These are phyloP conservation scores for Sthenelais limicola DNA, from an alignment of 2,888 invertebrate species.

Conservation along the genomic window DNA sequence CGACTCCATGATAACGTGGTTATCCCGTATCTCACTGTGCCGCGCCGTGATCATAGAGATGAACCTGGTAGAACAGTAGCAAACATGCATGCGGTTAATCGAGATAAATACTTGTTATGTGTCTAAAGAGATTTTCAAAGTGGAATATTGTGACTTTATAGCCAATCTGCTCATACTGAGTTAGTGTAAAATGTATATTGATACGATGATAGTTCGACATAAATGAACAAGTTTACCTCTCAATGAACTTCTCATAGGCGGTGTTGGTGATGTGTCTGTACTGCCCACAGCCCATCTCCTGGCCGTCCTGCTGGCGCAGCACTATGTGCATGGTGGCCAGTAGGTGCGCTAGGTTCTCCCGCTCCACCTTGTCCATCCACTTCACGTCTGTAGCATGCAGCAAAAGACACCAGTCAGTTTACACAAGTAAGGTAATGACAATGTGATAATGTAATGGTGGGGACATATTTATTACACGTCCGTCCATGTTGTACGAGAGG, in stretches of 20 bases:
- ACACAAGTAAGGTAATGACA: no score
- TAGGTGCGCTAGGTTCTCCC: conserved; percentile 71
- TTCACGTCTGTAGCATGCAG: conserved; percentile 57
- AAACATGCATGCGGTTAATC: no score
- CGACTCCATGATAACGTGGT: conserved; percentile 55
- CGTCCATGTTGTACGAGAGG: no score
- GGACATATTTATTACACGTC: no score
- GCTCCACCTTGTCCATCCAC: conserved; percentile 66
- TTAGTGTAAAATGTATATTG: no score
- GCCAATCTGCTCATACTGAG: no score
- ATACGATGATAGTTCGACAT: no score
- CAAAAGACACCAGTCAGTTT: no score
- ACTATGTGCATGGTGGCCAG: conserved; percentile 71
- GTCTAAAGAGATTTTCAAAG: no score
- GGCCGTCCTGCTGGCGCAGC: conserved; percentile 68
- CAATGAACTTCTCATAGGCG: conserved; percentile 71
- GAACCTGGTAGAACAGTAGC: conserved; percentile 67
- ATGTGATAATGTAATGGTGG: no score
- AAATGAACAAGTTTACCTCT: no score
- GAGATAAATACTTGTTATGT: no score
- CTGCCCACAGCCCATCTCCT: conserved; percentile 64
- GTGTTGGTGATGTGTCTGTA: conserved; percentile 70
- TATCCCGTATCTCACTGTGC: conserved; percentile 59
- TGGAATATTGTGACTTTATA: neutral
- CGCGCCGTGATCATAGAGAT: conserved; percentile 63